A percentile compares a stretch with the other conserved stretches of the same genome.
phyloP scores from a whole-genome alignment of 2,113 vertebrate genomes.

The Megalops atlanticus region DNA sequence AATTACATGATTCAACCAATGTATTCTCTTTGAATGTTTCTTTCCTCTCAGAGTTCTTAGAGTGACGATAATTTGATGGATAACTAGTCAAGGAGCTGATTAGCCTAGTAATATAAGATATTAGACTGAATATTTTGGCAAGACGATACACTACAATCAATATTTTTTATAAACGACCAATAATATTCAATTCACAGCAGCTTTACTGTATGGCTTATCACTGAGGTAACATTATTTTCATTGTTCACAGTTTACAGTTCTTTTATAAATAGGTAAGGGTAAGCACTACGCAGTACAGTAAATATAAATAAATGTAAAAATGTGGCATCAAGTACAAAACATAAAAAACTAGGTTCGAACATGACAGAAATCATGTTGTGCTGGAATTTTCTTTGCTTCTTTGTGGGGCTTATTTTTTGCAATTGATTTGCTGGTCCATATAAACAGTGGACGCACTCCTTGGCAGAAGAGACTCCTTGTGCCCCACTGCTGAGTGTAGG shows the following conservation, averaged over 20 bases:
- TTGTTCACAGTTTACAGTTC: constrained; percentile 5
- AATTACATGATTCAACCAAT: background rate
- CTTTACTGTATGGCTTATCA: background rate
- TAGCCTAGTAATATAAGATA: too few species aligned
- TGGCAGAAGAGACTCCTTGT: background rate
- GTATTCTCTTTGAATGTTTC: too few species aligned
- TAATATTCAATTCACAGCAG: too few species aligned
- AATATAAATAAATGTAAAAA: too few species aligned
- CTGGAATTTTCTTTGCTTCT: background rate
- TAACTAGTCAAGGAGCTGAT: too few species aligned
- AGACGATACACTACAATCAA: too few species aligned
- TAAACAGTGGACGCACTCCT: background rate
- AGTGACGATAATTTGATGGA: too few species aligned
- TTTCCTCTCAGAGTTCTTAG: too few species aligned
- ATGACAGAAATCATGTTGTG: background rate
- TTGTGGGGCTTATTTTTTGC: background rate
- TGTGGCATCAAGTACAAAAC: background rate
- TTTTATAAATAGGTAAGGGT: too few species aligned
- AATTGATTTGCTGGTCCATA: background rate
- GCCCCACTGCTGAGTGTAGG: background rate
- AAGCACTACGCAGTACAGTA: too few species aligned
- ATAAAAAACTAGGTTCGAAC: background rate
- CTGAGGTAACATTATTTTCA: too few species aligned
- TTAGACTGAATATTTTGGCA: background rate
- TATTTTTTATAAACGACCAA: too few species aligned